phyloP scores from a whole-genome alignment of 2,797 vertebrate genomes.

The Helicolenus hilgendorfi region DNA sequence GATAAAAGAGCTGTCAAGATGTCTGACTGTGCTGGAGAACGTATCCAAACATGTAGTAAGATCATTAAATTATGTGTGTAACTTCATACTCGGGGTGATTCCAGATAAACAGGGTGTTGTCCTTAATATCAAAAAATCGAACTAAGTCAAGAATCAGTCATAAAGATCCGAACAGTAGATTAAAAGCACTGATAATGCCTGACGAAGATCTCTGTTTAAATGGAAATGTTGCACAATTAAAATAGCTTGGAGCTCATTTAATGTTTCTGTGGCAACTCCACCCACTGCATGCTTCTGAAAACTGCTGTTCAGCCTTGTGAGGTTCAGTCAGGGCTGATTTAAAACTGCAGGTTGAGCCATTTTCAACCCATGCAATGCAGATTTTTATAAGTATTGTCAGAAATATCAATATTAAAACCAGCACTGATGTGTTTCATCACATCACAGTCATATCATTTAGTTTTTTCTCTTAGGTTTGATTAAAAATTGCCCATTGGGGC shows the following conservation, averaged over 20 bases:
- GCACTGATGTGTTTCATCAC: background rate
- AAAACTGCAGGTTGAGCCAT: background rate
- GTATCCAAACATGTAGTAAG: background rate
- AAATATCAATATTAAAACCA: background rate
- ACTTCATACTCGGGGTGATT: background rate
- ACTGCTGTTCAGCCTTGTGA: background rate
- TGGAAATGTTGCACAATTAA: too few relatives aligned
- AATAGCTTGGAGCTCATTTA: too few relatives aligned
- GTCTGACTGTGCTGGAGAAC: background rate
- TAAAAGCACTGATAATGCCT: too few relatives aligned
- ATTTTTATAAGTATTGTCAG: background rate
- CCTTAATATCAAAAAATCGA: too few relatives aligned
- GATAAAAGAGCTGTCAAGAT: slow-evolving; percentile 40
- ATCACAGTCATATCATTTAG: background rate
- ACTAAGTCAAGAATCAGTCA: too few relatives aligned
- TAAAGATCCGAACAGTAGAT: too few relatives aligned
- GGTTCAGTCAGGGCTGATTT: background rate
- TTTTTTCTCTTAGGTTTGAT: background rate
- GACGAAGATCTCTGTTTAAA: too few relatives aligned
- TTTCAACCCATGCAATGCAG: background rate
- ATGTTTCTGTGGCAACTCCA: too few relatives aligned
- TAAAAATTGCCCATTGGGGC: background rate
- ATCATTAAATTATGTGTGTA: background rate
- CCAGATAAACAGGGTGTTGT: too few relatives aligned
- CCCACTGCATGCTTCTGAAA: too few relatives aligned